phyloP scores from a whole-genome alignment of 2,888 invertebrate species.

The Euplexia lucipara region DNA sequence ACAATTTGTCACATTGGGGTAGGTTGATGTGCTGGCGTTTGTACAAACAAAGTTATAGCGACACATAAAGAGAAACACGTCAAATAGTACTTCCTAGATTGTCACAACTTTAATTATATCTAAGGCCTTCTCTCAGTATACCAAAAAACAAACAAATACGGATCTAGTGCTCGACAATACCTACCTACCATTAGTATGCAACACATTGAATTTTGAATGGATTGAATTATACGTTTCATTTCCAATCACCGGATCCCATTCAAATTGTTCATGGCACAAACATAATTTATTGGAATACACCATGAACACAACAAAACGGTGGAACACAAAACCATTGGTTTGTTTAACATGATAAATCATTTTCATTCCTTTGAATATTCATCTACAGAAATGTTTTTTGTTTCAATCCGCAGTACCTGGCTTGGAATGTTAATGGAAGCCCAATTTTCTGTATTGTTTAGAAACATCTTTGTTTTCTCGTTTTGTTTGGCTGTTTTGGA shows the following conservation, averaged over 20 bases:
- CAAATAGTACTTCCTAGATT: too few species aligned
- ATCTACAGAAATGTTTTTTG: conserved; percentile 68
- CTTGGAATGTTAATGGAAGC: conserved; percentile 62
- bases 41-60: too few species aligned
- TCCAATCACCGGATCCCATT: conserved; percentile 12
- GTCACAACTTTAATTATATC: too few species aligned
- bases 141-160: too few species aligned
- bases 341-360: conserved; percentile 73
- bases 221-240: conserved; percentile 2
- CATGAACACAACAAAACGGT: conserved; percentile 37
- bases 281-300: conserved; percentile 52
- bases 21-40: too few species aligned
- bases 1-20: too few species aligned
- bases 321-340: conserved; percentile 50
- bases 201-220: neutral
- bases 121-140: too few species aligned
- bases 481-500: conserved; percentile 32
- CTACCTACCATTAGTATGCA: neutral
- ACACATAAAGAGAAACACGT: too few species aligned
- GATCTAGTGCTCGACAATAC: too few species aligned
- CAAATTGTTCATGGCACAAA: conserved; percentile 17
- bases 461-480: conserved; percentile 55
- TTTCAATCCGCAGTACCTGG: conserved; percentile 48
- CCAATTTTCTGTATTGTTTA: conserved; percentile 59
- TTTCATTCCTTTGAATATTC: conserved; percentile 76